Base-by-base conservation (phyloP, 2,797 vertebrate genomes). In the Epinephelus malabaricus region DNA sequence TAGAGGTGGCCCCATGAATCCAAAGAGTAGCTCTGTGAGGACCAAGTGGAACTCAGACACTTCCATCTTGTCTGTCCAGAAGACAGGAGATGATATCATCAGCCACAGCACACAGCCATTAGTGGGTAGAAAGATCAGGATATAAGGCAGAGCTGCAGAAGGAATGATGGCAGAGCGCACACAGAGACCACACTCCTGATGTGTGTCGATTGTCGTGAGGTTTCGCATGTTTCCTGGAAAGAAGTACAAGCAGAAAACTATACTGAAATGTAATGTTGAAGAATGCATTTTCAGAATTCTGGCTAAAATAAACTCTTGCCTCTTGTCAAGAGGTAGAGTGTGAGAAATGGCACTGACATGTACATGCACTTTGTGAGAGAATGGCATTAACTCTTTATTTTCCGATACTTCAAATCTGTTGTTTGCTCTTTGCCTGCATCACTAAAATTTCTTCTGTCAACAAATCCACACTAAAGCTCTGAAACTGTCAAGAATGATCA, bases 201-300 rank as follows among this genome's bases (percentile, higher is more conserved):
- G 1, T 19, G 45, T 50, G 11, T 21, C 30, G 40, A 40, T 14
- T 21, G 6, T 2, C 54, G 17, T 43, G 47, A 15, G 12, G 34
- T 72, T 53, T 54, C n/a, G 18, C 65, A 76, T 76, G 34, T 76
- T 68, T 68, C 23, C 54, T 56, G 30, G n/a, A 51, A 50, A 47
- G 17, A 14, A 12, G 25, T 47, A 19, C 45, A 50, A 38, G 6
- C 2, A 15, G 11, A 19, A 49, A 58, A 40, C 34, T 34, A 6
- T 34, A 34, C 7, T 34, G 34, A 34, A 34, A 34, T 34, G 34
- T 34, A 34, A 34, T 8, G 34, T 8, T 7, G 7, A 34, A 34
- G 7, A 8, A 34, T 30, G 27, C 34, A 34, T 34, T 34, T 34
- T 34, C 6, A 34, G 34, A 6, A 34, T 34, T 34, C 34, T 34